phyloP scores from a whole-genome alignment of 2,797 vertebrate genomes.

The Periparus ater region DNA sequence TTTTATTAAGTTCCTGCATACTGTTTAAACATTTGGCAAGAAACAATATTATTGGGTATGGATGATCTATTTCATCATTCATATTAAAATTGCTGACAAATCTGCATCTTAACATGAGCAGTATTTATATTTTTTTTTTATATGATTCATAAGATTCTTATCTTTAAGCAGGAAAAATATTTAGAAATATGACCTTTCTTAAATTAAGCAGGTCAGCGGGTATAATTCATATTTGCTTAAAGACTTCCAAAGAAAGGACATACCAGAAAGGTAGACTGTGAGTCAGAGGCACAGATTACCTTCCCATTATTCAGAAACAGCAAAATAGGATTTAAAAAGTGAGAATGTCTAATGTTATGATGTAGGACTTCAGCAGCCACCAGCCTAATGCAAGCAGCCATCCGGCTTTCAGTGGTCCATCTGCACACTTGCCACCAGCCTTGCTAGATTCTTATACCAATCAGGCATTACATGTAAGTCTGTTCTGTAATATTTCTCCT shows the following conservation, averaged over 20 bases:
- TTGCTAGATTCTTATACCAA: constrained; percentile 10
- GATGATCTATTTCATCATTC: background rate
- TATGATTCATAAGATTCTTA: background rate
- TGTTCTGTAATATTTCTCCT: background rate
- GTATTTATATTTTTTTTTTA: background rate
- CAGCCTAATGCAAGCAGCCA: background rate
- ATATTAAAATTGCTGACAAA: background rate
- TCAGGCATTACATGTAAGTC: background rate
- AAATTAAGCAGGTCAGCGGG: background rate
- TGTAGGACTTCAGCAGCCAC: constrained; percentile 10
- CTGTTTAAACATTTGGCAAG: background rate
- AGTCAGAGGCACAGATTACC: background rate
- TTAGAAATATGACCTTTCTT: background rate
- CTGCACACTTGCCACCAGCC: background rate
- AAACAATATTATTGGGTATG: background rate
- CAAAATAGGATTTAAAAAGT: constrained; percentile 29
- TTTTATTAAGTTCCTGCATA: background rate
- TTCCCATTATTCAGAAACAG: background rate
- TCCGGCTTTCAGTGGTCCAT: background rate
- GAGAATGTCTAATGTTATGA: constrained; percentile 10
- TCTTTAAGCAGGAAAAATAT: background rate
- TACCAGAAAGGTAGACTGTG: background rate
- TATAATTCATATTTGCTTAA: background rate
- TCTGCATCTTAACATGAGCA: background rate
- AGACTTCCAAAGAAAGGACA: background rate